Conservation (phyloP, 2,797 vertebrate species). For the Delichon dasypus region DNA sequence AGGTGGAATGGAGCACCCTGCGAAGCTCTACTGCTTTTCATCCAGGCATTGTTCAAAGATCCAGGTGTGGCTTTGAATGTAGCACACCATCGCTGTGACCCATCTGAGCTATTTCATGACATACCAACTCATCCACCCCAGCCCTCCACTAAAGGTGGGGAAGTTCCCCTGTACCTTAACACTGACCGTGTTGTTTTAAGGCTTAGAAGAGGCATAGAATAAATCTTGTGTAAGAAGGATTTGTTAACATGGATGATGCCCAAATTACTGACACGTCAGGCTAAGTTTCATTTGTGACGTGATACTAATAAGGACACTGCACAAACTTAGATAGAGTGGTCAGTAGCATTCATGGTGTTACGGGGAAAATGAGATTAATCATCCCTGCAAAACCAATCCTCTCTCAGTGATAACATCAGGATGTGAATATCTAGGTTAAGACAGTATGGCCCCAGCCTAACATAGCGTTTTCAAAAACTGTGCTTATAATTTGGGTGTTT, state of each 20-base stretch:
- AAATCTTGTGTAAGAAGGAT: neutral
- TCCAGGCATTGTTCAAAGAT: neutral
- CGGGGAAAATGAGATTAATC: neutral
- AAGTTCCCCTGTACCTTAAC: neutral
- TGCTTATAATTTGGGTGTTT: neutral
- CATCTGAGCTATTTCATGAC: neutral
- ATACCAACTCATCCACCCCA: neutral
- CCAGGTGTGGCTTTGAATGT: neutral
- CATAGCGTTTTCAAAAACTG: neutral
- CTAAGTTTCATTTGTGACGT: neutral
- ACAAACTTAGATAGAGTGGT: neutral
- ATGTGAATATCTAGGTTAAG: neutral
- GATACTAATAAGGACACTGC: neutral
- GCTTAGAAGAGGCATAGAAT: neutral
- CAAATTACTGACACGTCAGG: accelerated
- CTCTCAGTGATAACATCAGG: neutral
- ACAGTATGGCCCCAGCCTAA: neutral
- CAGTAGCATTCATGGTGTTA: neutral
- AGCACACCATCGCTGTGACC: neutral
- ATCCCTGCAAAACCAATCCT: neutral
- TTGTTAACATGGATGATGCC: neutral
- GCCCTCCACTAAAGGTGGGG: accelerated
- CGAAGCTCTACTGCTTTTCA: neutral
- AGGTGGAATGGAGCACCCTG: neutral
- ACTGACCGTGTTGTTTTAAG: neutral